A percentile compares a stretch with the other conserved stretches of the same genome.
Evolutionary conservation across 1,140 invertebrate genomes (phyloP).

Genomic region (Diploscapter pachys): DNA sequence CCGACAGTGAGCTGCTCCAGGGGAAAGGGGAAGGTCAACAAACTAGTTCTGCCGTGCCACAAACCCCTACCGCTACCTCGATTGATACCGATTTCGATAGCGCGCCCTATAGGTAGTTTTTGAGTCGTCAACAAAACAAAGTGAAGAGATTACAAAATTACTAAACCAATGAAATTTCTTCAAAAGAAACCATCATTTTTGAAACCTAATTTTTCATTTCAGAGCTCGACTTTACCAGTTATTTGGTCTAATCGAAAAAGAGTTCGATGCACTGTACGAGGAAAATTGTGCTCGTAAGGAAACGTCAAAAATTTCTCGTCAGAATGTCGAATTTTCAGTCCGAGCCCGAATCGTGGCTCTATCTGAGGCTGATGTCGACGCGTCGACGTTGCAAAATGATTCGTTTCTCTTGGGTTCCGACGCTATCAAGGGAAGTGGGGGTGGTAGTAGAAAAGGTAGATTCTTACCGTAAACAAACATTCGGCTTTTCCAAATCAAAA

Average conservation of each 20-base stretch:
- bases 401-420: neutral
- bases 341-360: slow-evolving; percentile 8
- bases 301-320: neutral
- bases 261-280: slow-evolving; percentile 85
- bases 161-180: too few relatives aligned
- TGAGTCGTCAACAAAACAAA: too few relatives aligned
- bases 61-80: too few relatives aligned
- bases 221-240: slow-evolving; percentile 77
- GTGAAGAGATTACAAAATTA: too few relatives aligned
- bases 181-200: too few relatives aligned
- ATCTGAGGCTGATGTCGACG: slow-evolving; percentile 13
- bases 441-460: neutral
- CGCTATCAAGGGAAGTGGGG: neutral
- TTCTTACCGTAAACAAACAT: slow-evolving; percentile 9
- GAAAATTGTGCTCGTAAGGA: slow-evolving; percentile 85
- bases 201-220: too few relatives aligned
- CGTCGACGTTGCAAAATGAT: slow-evolving; percentile 3
- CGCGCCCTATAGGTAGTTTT: too few relatives aligned
- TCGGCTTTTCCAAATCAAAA: slow-evolving; percentile 10
- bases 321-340: neutral
- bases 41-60: too few relatives aligned
- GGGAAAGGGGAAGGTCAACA: too few relatives aligned
- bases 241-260: slow-evolving; percentile 92
- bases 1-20: too few relatives aligned
- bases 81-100: too few relatives aligned